These are phyloP conservation scores for Hippocampus zosterae DNA, from an alignment of 2,113 vertebrate genomes.

Conservation along the genomic window DNA sequence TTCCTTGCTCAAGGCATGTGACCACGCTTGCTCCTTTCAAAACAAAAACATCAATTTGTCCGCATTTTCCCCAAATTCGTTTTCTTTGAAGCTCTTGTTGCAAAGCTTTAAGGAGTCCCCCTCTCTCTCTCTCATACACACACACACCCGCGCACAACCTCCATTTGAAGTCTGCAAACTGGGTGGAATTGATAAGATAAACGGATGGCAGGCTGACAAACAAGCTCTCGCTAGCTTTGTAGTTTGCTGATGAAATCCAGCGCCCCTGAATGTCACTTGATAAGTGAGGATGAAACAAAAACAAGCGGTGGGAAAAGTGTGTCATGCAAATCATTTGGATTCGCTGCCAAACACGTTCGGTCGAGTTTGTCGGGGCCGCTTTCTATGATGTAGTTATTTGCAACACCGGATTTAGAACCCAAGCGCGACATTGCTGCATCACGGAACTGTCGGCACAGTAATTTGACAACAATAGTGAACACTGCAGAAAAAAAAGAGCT, in stretches of 20 bases:
- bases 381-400: background rate
- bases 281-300: background rate
- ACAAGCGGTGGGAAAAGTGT: background rate
- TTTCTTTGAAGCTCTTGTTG: constrained; percentile 42
- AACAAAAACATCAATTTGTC: background rate
- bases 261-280: background rate
- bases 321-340: background rate
- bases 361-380: background rate
- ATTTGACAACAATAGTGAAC: background rate
- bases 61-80: background rate
- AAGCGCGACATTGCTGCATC: background rate
- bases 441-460: background rate
- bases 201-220: constrained; percentile 14
- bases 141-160: background rate
- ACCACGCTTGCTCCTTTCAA: background rate
- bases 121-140: background rate
- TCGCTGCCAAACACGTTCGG: background rate
- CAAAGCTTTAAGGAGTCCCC: constrained; percentile 44
- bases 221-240: background rate
- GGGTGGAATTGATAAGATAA: constrained; percentile 48
- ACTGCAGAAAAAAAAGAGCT: too few species aligned
- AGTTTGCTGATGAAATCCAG: constrained; percentile 2
- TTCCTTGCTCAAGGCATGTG: background rate
- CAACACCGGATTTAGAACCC: background rate
- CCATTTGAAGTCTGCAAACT: constrained; percentile 33